Percentiles rank a stretch among this genome's conserved stretches.
These are phyloP conservation scores for Caenorhabditis macrosperma DNA, from an alignment of 2,888 invertebrate genomes.

Conservation along the genomic window DNA sequence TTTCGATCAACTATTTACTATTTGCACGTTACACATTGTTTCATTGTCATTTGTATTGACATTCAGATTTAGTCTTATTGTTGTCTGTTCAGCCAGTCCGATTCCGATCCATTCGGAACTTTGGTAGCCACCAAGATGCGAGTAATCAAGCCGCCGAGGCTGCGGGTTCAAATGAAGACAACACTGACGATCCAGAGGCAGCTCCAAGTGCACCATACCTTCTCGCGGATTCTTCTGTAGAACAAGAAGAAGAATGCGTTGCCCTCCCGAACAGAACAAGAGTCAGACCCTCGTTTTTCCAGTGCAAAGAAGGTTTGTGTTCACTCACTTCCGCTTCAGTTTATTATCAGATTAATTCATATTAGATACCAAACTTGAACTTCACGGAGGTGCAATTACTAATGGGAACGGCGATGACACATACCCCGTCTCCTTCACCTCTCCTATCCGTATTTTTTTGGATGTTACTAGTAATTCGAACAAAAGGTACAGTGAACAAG, in stretches of 20 bases:
- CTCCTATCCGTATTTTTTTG: slow-evolving; percentile 73
- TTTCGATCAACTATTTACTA: neutral
- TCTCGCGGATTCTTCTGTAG: slow-evolving; percentile 54
- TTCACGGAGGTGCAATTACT: slow-evolving; percentile 76
- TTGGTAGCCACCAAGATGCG: slow-evolving; percentile 38
- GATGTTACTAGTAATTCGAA: slow-evolving; percentile 73
- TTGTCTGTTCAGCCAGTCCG: slow-evolving; percentile 34
- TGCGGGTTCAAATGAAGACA: slow-evolving; percentile 49
- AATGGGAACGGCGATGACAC: slow-evolving; percentile 74
- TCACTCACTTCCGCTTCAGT: neutral
- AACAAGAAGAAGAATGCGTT: slow-evolving; percentile 62
- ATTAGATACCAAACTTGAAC: slow-evolving; percentile 61
- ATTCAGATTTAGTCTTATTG: neutral
- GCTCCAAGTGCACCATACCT: slow-evolving; percentile 48
- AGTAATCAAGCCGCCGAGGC: slow-evolving; percentile 33
- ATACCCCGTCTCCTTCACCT: slow-evolving; percentile 73
- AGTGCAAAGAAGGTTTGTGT: slow-evolving; percentile 58
- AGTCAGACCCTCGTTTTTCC: slow-evolving; percentile 65
- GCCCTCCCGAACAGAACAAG: slow-evolving; percentile 66
- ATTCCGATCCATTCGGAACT: slow-evolving; percentile 42
- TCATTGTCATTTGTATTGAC: slow-evolving; percentile 4
- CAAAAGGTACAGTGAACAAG: slow-evolving; percentile 65
- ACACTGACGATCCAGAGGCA: slow-evolving; percentile 42
- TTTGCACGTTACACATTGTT: neutral
- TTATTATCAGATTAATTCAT: neutral